Evolutionary conservation across 2,888 invertebrate species (phyloP).

Genomic region (Holacanthella duospinosa): DNA sequence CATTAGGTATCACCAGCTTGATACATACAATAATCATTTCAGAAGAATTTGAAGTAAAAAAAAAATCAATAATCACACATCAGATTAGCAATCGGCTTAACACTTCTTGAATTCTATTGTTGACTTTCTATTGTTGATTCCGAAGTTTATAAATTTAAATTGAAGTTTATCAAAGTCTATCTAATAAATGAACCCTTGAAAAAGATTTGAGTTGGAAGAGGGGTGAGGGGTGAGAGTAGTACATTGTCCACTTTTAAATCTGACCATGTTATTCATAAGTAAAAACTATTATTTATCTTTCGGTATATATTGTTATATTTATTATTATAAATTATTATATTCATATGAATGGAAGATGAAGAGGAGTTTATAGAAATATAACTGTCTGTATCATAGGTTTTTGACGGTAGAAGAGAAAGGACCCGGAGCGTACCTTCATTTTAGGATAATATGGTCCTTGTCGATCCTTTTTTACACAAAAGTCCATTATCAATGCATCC

Average conservation of each 20-base stretch:
- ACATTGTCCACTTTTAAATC: neutral
- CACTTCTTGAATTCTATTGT: too few species aligned
- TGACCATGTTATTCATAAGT: neutral
- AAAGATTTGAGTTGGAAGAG: neutral
- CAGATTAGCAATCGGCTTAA: neutral
- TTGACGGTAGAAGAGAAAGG: neutral
- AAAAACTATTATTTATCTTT: neutral
- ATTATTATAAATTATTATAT: neutral
- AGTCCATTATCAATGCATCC: constrained; percentile 8
- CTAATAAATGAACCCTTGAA: neutral
- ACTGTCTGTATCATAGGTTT: neutral
- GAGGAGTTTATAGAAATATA: neutral
- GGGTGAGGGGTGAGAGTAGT: neutral
- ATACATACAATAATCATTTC: too few species aligned
- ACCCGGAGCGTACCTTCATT: neutral
- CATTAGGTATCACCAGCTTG: too few species aligned
- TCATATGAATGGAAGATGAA: neutral
- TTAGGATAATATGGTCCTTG: neutral
- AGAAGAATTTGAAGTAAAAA: too few species aligned
- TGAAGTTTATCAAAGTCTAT: neutral
- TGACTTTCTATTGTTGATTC: neutral
- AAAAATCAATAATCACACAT: too few species aligned
- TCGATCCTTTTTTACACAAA: neutral
- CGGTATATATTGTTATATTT: neutral
- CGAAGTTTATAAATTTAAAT: neutral